These are phyloP conservation scores for Phaethon lepturus DNA, from an alignment of 2,113 vertebrate species.

Conservation along the genomic window DNA sequence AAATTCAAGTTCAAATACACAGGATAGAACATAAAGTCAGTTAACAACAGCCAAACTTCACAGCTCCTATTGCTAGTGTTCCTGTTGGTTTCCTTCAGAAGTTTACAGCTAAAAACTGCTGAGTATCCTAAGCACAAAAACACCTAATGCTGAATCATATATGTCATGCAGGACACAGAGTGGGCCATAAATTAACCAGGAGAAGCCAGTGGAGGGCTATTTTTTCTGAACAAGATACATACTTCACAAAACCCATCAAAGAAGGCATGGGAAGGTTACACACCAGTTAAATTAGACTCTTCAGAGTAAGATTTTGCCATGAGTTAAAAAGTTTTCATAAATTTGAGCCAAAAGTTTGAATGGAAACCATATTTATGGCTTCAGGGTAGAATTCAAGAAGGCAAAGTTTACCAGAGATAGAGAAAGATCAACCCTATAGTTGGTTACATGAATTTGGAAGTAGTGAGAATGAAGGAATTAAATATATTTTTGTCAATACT, in stretches of 20 bases:
- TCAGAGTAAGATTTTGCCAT: neutral
- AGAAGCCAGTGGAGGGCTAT: neutral
- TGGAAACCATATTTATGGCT: neutral
- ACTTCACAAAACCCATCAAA: neutral
- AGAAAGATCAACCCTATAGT: neutral
- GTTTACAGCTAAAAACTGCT: neutral
- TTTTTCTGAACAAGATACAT: neutral
- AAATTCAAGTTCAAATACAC: neutral
- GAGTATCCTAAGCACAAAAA: neutral
- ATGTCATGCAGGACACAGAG: neutral
- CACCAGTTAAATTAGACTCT: neutral
- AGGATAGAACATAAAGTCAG: neutral
- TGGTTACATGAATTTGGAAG: neutral
- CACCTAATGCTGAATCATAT: neutral
- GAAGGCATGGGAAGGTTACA: fast-evolving
- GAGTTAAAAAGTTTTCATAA: neutral
- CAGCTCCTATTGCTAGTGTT: neutral
- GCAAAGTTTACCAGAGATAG: neutral
- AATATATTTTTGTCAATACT: neutral
- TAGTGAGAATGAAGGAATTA: neutral
- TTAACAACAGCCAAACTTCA: neutral
- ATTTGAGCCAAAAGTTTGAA: neutral
- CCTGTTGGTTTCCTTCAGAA: neutral
- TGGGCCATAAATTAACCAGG: neutral
- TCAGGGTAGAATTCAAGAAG: neutral